A percentile compares a stretch with the other conserved stretches of the same genome.
Conservation (phyloP, 2,888 invertebrate species). For the Dendrolimus houi region DNA sequence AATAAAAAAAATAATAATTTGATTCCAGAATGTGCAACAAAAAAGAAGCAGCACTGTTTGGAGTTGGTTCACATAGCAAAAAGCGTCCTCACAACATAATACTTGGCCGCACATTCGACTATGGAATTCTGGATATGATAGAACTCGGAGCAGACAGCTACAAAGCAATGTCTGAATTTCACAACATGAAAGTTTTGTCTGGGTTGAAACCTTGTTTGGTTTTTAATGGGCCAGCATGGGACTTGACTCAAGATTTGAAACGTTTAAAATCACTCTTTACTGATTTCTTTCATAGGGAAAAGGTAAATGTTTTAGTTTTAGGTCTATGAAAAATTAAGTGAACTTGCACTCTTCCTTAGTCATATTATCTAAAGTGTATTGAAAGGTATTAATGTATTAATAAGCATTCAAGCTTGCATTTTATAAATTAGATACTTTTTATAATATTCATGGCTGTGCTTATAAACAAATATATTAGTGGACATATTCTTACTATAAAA, state of each 20-base stretch:
- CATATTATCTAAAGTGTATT: constrained; percentile 2
- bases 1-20: background rate
- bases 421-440: background rate
- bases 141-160: constrained; percentile 94
- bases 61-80: constrained; percentile 94
- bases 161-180: constrained; percentile 86
- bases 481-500: too few species aligned
- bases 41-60: constrained; percentile 92
- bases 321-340: background rate
- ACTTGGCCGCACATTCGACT: constrained; percentile 92
- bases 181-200: constrained; percentile 83
- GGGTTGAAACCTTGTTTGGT: constrained; percentile 94
- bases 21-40: constrained; percentile 80
- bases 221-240: constrained; percentile 95
- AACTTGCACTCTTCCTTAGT: background rate
- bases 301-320: constrained; percentile 32
- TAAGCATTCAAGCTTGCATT: background rate
- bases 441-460: background rate
- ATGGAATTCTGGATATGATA: constrained; percentile 95
- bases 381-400: constrained; percentile 1
- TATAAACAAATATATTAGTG: too few species aligned
- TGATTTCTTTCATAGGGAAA: constrained; percentile 94
- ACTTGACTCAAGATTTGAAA: constrained; percentile 85
- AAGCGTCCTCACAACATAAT: constrained; percentile 96
- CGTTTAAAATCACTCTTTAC: constrained; percentile 91